These are phyloP conservation scores for Harpalus rubripes DNA, from an alignment of 2,888 invertebrate genomes.

Conservation along the genomic window DNA sequence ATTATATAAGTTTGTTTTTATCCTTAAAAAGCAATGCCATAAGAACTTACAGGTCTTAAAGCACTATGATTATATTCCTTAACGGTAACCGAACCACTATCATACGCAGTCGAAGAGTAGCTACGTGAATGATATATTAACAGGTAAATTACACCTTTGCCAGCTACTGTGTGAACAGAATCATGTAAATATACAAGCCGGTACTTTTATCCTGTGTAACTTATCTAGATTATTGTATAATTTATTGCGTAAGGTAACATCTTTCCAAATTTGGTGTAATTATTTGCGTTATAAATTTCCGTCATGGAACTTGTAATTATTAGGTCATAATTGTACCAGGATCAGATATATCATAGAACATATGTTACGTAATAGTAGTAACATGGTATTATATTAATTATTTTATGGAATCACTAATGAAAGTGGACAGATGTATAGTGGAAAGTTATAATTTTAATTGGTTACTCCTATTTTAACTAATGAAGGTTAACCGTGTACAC, in stretches of 20 bases:
- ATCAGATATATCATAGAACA: slow-evolving; percentile 49
- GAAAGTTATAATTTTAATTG: slow-evolving; percentile 43
- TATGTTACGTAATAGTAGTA: slow-evolving; percentile 37
- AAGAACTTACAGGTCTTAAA: neutral
- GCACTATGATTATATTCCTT: slow-evolving; percentile 7
- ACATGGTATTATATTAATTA: slow-evolving; percentile 57
- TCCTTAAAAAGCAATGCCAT: neutral
- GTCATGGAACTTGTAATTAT: slow-evolving; percentile 42
- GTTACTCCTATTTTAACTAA: slow-evolving; percentile 34
- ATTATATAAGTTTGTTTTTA: slow-evolving; percentile 4
- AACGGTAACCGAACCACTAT: neutral
- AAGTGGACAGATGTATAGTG: slow-evolving; percentile 41
- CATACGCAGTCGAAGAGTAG: slow-evolving; percentile 18
- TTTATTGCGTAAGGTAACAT: slow-evolving; percentile 41
- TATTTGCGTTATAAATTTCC: slow-evolving; percentile 50
- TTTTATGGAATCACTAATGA: slow-evolving; percentile 49
- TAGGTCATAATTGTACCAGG: slow-evolving; percentile 50
- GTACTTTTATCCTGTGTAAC: slow-evolving; percentile 15
- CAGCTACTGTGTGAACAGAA: slow-evolving; percentile 34
- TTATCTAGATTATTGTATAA: slow-evolving; percentile 38
- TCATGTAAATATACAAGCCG: slow-evolving; percentile 10
- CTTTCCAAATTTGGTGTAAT: slow-evolving; percentile 54
- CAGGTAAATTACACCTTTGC: slow-evolving; percentile 43
- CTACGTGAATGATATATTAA: slow-evolving; percentile 42
- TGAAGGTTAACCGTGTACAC: slow-evolving; percentile 42